Base-by-base conservation (phyloP, 2,113 vertebrate genomes). In the Mustela nigripes region DNA sequence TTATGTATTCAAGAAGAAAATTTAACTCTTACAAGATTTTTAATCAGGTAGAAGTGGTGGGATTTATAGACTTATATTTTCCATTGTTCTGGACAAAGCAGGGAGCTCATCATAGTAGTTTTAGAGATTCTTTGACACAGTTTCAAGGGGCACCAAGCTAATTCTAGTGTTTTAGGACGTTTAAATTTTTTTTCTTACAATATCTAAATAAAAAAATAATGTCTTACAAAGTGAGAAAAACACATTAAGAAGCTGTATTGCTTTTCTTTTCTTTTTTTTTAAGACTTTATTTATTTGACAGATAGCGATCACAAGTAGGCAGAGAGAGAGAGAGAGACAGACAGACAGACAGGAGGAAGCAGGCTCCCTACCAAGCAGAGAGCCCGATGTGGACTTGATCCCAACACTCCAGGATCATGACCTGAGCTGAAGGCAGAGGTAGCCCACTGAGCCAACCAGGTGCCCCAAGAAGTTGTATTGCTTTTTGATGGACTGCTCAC, bases 181-280 rank as follows among this genome's bases (percentile, higher is more conserved):
- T 89, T 62, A 73, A 31, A 1, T 21, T 67, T 76, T 85, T 74
- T 63, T 60, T 48, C 63, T 71, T 92, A 31, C 1, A 53, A 10
- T 93, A 71, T 36, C 33, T 87, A 60, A 79, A 58, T 90, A 58
- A 90, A 91, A 90, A 95, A 91, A 92, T 26, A 50, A 50, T 76
- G 18, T 93, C 3, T 89, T 88, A 24, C 48, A 86, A 22, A 67
- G 56, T 81, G 53, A 84, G 63, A 71, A 28, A 86, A 71, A 62
- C 31, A 85, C 53, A 85, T 42, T 79, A 86, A 96, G 81, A 93
- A 78, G 9, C 76, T 45, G 2, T 63, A 26, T 2, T 88, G 53
- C 78, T 91, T 78, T 65, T 91, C 8, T 78, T 65, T 16, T 16
- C 15, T 53, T 53, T 53, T 53, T 15, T 53, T 15, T 53, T 53